Conservation (phyloP, 2,797 vertebrate genomes). For the Podargus strigoides region DNA sequence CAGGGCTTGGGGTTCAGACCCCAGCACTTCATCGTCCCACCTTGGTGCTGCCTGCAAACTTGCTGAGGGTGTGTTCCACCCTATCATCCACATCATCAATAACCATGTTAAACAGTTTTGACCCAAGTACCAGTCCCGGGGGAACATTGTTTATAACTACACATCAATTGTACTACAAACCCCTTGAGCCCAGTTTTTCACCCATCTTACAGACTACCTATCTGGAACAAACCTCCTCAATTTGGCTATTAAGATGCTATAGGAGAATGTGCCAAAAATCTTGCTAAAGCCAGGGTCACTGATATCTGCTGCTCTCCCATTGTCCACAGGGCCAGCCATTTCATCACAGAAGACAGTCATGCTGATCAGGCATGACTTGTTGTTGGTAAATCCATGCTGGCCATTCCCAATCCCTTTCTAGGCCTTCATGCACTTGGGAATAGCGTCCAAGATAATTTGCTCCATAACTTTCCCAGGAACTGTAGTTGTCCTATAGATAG, state of each 20-base stretch:
- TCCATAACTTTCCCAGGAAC: neutral
- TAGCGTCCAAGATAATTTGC: neutral
- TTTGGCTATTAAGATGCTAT: neutral
- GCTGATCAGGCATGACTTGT: neutral
- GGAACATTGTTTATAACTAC: neutral
- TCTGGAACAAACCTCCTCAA: neutral
- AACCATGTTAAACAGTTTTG: neutral
- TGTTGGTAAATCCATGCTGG: neutral
- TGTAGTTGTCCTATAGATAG: neutral
- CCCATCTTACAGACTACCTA: neutral
- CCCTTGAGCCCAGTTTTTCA: neutral
- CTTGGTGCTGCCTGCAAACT: neutral
- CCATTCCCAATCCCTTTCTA: neutral
- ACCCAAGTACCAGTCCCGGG: neutral
- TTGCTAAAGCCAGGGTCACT: neutral
- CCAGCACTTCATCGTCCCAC: no score
- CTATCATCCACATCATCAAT: neutral
- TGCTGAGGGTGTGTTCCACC: neutral
- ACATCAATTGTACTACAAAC: neutral
- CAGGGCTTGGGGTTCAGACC: no score
- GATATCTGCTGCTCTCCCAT: neutral
- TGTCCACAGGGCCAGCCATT: neutral
- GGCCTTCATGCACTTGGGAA: neutral
- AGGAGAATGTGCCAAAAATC: neutral
- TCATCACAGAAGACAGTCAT: neutral